These are phyloP conservation scores for Micrasema longulum DNA, from an alignment of 1,140 invertebrate species.

Conservation along the genomic window DNA sequence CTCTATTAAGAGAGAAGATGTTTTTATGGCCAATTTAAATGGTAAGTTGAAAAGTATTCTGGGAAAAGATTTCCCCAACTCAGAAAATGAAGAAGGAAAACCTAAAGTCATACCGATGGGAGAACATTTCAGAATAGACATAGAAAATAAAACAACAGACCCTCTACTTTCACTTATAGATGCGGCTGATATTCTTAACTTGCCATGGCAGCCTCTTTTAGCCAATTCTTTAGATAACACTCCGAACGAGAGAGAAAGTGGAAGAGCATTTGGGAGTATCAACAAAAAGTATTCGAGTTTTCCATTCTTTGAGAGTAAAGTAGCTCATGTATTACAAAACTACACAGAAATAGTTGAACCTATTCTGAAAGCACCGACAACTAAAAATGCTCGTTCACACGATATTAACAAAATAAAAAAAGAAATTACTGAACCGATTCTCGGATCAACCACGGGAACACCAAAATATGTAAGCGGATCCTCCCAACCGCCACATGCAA, in stretches of 20 bases:
- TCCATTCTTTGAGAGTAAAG: conserved; percentile 47
- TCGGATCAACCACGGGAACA: conserved; percentile 69
- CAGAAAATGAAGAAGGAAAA: conserved; percentile 18
- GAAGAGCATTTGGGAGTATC: conserved; percentile 72
- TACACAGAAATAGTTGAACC: conserved; percentile 77
- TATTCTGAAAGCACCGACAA: conserved; percentile 73
- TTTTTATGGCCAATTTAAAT: conserved; percentile 33
- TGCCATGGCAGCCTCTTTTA: conserved; percentile 66
- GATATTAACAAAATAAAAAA: conserved; percentile 58
- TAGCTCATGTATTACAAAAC: conserved; percentile 57
- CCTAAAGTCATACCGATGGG: conserved; percentile 53
- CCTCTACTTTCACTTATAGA: conserved; percentile 60
- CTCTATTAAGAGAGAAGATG: conserved; percentile 51
- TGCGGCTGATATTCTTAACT: conserved; percentile 62
- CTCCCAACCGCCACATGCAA: conserved; percentile 27
- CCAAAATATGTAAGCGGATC: conserved; percentile 43
- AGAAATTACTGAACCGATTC: conserved; percentile 73
- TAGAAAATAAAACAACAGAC: conserved; percentile 50
- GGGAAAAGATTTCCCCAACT: conserved; percentile 22
- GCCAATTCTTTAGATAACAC: conserved; percentile 63
- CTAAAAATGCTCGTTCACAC: conserved; percentile 66
- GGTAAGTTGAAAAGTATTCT: conserved; percentile 49
- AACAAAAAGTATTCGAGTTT: conserved; percentile 66
- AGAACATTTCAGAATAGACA: conserved; percentile 52
- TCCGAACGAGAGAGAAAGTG: conserved; percentile 65